These are phyloP conservation scores for Eurosta solidaginis DNA, from an alignment of 1,140 invertebrate genomes.

Conservation along the genomic window DNA sequence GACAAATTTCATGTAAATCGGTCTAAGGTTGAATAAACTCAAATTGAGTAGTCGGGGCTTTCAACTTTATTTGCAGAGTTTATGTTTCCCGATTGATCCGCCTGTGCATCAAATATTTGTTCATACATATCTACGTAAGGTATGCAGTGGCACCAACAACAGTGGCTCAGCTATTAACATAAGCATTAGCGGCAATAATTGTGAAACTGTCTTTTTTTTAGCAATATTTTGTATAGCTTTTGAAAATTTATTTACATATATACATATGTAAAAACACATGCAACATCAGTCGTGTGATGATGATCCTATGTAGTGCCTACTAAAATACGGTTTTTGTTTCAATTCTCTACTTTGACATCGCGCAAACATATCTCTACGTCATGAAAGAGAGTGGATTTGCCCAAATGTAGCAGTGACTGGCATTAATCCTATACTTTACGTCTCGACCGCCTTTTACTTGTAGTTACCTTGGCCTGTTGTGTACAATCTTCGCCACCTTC, in stretches of 20 bases:
- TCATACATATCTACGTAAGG: background rate
- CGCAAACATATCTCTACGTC: background rate
- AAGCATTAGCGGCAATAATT: constrained; percentile 24
- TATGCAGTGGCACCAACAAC: background rate
- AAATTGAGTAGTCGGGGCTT: too few relatives aligned
- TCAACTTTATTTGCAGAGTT: too few relatives aligned
- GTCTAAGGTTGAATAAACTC: too few relatives aligned
- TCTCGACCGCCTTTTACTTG: constrained; percentile 8
- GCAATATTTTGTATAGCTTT: background rate
- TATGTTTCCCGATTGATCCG: background rate
- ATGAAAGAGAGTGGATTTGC: constrained; percentile 22
- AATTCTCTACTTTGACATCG: constrained; percentile 16
- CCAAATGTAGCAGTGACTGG: constrained; percentile 20
- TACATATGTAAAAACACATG: background rate
- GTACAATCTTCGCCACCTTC: constrained; percentile 1
- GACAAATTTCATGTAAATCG: too few relatives aligned
- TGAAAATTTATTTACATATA: background rate
- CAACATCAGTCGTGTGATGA: background rate
- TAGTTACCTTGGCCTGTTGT: constrained; percentile 11
- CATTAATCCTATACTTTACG: background rate
- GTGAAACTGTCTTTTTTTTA: constrained; percentile 20
- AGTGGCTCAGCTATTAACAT: constrained; percentile 7
- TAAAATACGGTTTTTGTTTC: background rate
- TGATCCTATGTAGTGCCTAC: background rate
- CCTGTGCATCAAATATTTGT: background rate